Evolutionary conservation across 2,797 vertebrate genomes (phyloP).

Genomic region (Oryzias sinensis): DNA sequence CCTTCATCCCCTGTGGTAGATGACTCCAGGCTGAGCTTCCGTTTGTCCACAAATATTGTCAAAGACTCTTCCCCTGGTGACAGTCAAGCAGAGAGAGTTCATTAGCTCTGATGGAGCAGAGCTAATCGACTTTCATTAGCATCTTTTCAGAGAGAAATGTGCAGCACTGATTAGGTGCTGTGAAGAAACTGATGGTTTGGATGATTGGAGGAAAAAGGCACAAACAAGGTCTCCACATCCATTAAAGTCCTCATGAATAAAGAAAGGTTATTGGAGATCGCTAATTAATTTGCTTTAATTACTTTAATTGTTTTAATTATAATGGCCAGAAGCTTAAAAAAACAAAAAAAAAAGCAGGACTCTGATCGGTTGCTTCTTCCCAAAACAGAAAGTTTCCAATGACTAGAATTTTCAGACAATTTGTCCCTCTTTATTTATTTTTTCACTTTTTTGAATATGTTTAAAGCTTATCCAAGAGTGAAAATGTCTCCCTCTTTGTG

Average conservation of each 20-base stretch:
- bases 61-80: conserved; percentile 93
- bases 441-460: background rate
- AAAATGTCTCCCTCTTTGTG: background rate
- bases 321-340: background rate
- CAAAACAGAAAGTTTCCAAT: conserved; percentile 3
- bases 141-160: conserved; percentile 56
- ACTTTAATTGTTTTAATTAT: conserved; percentile 40
- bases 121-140: conserved; percentile 72
- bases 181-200: conserved; percentile 44
- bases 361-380: background rate
- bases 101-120: conserved; percentile 61
- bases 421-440: background rate
- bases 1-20: conserved; percentile 39
- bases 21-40: conserved; percentile 86
- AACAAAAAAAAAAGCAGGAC: conserved; percentile 1
- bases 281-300: conserved; percentile 39
- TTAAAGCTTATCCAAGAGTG: background rate
- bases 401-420: background rate
- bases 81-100: conserved; percentile 49
- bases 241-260: conserved; percentile 37
- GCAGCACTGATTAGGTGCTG: conserved; percentile 57
- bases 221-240: conserved; percentile 44
- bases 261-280: conserved; percentile 26
- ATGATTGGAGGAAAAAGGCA: conserved; percentile 53
- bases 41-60: conserved; percentile 98